phyloP scores from a whole-genome alignment of 2,888 invertebrate genomes.

The Aleiodes testaceus region DNA sequence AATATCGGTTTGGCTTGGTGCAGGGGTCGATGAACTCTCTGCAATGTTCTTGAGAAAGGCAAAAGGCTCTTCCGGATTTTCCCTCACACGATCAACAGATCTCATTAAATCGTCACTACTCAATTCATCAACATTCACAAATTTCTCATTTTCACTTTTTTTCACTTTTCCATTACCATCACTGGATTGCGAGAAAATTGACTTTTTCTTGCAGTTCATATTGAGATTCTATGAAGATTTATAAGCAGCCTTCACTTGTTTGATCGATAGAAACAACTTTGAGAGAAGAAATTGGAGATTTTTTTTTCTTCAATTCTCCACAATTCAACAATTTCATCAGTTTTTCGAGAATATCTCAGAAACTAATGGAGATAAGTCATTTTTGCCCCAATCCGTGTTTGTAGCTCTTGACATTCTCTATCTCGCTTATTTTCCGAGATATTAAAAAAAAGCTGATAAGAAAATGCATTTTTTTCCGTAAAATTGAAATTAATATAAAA shows the following conservation, averaged over 20 bases:
- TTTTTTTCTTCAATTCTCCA: not conserved
- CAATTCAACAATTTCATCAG: not conserved
- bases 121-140: slow-evolving; percentile 46
- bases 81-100: slow-evolving; percentile 47
- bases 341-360: not conserved
- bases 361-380: too few species aligned
- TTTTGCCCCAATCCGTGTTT: too few species aligned
- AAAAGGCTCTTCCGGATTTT: slow-evolving; percentile 54
- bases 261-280: slow-evolving; percentile 5
- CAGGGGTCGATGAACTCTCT: slow-evolving; percentile 12
- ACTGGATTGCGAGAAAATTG: not conserved
- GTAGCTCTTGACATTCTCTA: too few species aligned
- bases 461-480: too few species aligned
- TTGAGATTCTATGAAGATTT: not conserved
- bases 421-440: too few species aligned
- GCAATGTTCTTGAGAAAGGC: slow-evolving; percentile 54
- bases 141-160: not conserved
- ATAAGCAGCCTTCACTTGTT: not conserved
- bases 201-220: not conserved
- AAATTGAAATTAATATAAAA: not conserved
- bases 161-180: not conserved
- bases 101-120: slow-evolving; percentile 47
- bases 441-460: not conserved
- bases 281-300: not conserved
- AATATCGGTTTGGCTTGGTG: slow-evolving; percentile 53